These are phyloP conservation scores for Chalcosyrphus nemorum DNA, from an alignment of 2,888 invertebrate genomes.

Conservation along the genomic window DNA sequence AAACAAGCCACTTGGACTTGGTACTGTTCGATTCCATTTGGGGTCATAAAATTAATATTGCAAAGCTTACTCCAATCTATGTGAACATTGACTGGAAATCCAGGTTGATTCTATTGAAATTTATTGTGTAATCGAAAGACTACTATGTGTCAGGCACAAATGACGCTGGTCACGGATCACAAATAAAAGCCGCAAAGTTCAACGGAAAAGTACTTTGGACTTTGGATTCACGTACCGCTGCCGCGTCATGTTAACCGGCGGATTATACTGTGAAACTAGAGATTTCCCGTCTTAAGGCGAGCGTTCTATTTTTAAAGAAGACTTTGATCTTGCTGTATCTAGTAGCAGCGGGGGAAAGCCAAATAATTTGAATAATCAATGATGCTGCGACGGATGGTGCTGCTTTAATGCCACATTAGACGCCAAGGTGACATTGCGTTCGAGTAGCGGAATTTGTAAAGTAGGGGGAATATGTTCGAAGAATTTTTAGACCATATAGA, in stretches of 20 bases:
- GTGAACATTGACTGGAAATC: conserved; percentile 6
- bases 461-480: no score
- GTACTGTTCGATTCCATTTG: neutral
- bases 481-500: no score
- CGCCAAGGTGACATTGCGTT: no score
- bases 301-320: neutral
- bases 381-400: no score
- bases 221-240: conserved; percentile 12
- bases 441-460: no score
- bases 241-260: neutral
- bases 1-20: conserved; percentile 20
- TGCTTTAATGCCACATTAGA: neutral
- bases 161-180: neutral
- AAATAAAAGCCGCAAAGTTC: neutral
- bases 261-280: neutral
- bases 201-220: conserved; percentile 15
- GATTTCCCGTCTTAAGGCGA: neutral
- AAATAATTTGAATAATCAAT: neutral
- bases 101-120: neutral
- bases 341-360: neutral
- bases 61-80: conserved; percentile 8
- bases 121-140: conserved; percentile 12
- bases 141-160: neutral
- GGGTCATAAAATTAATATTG: conserved; percentile 31
- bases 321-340: conserved; percentile 24